Evolutionary conservation across 1,140 invertebrate species (phyloP).

Genomic region (Lucilia cuprina): DNA sequence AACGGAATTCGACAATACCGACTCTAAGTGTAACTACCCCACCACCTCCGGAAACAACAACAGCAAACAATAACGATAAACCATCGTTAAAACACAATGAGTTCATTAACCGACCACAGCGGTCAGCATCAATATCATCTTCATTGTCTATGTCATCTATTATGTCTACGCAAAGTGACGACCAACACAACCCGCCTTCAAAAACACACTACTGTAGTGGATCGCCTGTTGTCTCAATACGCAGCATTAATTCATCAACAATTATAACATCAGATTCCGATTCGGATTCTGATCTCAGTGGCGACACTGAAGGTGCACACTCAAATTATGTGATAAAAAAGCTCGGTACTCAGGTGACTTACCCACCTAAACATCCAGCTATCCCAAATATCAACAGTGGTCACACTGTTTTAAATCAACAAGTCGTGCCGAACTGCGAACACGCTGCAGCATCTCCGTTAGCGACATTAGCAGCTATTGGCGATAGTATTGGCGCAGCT

Average conservation of each 20-base stretch:
- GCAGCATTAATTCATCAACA: conserved; percentile 58
- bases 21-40: background rate
- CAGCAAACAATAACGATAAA: background rate
- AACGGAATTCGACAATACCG: background rate
- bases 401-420: conserved; percentile 45
- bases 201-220: conserved; percentile 28
- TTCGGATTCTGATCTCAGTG: conserved; percentile 51
- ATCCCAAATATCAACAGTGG: conserved; percentile 53
- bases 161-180: background rate
- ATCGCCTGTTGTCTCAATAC: conserved; percentile 53
- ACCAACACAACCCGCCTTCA: conserved; percentile 19
- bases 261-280: conserved; percentile 58
- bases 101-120: background rate
- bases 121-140: background rate
- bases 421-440: conserved; percentile 30
- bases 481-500: background rate
- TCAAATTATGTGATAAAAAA: conserved; percentile 56
- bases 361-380: conserved; percentile 49
- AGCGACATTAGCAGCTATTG: conserved; percentile 8
- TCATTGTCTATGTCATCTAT: background rate
- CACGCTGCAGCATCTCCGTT: background rate
- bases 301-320: conserved; percentile 45
- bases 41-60: background rate
- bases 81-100: background rate
- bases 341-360: conserved; percentile 53